These are phyloP conservation scores for Enteromius trimaculatus DNA, from an alignment of 2,797 vertebrate genomes.

Conservation along the genomic window DNA sequence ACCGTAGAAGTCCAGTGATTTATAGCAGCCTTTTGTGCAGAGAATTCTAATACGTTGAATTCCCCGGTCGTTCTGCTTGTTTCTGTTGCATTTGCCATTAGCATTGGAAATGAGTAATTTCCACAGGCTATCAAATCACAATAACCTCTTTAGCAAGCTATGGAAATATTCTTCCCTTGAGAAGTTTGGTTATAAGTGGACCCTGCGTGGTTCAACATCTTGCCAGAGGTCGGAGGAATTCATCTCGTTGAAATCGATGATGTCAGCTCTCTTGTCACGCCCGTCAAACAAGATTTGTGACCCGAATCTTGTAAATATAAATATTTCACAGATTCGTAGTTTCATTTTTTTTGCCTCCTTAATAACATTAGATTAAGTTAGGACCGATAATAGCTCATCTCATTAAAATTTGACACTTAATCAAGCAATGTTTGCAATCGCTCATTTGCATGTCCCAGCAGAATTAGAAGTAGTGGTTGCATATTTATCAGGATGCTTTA, in stretches of 20 bases:
- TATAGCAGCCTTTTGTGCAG: constrained; percentile 3
- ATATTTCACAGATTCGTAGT: constrained; percentile 49
- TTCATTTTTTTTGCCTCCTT: constrained; percentile 51
- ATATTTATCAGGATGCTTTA: constrained; percentile 60
- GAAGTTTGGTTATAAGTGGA: constrained; percentile 46
- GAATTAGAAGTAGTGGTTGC: constrained; percentile 51
- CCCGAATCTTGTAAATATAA: constrained; percentile 49
- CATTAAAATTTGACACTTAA: constrained; percentile 65
- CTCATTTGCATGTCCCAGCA: constrained; percentile 56
- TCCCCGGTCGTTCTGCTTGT: constrained; percentile 9
- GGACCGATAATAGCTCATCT: constrained; percentile 60
- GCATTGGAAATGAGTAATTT: constrained; percentile 45
- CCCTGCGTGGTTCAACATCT: constrained; percentile 9
- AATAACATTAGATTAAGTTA: constrained; percentile 60
- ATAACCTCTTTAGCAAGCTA: constrained; percentile 48
- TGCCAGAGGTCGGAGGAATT: constrained; percentile 37
- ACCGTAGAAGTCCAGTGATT: neutral
- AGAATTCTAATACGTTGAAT: neutral
- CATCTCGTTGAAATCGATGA: constrained; percentile 38
- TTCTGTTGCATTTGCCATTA: constrained; percentile 45
- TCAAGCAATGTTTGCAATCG: constrained; percentile 60
- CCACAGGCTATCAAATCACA: constrained; percentile 42
- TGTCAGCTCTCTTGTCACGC: constrained; percentile 18
- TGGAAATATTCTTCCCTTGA: constrained; percentile 38
- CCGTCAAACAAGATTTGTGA: constrained; percentile 41